phyloP scores from a whole-genome alignment of 2,797 vertebrate genomes.

The Dicrostonyx torquatus region DNA sequence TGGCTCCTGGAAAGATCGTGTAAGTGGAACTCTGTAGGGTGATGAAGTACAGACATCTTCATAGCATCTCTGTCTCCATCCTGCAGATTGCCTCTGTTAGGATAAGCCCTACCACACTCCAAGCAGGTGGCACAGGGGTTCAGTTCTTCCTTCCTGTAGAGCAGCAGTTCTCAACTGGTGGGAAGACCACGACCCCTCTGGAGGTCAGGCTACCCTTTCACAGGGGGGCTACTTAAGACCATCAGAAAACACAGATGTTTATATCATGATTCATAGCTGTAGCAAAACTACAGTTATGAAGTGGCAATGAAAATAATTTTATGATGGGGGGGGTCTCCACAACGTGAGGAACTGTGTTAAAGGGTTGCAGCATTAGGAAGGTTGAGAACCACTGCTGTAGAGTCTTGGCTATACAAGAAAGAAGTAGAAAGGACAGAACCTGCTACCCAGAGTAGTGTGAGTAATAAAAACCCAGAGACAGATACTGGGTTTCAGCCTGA shows the following conservation, averaged over 20 bases:
- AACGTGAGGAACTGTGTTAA: not conserved
- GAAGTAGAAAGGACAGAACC: not conserved
- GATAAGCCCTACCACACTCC: constrained; percentile 42
- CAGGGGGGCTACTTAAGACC: not conserved
- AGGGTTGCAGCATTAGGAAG: not conserved
- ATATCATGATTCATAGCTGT: not conserved
- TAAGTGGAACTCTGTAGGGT: constrained; percentile 83
- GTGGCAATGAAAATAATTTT: not conserved
- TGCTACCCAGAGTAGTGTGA: too few species aligned
- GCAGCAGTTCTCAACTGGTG: not conserved
- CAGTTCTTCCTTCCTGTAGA: not conserved
- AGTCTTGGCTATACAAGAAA: not conserved
- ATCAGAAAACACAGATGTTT: not conserved
- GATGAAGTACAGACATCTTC: constrained; percentile 73
- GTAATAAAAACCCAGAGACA: too few species aligned
- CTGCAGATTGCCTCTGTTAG: constrained; percentile 49
- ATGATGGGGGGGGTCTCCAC: not conserved
- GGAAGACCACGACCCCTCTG: not conserved
- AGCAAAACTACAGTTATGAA: not conserved
- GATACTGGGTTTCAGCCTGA: too few species aligned
- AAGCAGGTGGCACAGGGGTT: not conserved
- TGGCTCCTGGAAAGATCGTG: constrained; percentile 82
- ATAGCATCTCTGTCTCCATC: constrained; percentile 1
- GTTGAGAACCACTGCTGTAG: not conserved
- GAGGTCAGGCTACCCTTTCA: not conserved